phyloP scores from a whole-genome alignment of 2,113 vertebrate genomes.

The Pampusana beccarii region DNA sequence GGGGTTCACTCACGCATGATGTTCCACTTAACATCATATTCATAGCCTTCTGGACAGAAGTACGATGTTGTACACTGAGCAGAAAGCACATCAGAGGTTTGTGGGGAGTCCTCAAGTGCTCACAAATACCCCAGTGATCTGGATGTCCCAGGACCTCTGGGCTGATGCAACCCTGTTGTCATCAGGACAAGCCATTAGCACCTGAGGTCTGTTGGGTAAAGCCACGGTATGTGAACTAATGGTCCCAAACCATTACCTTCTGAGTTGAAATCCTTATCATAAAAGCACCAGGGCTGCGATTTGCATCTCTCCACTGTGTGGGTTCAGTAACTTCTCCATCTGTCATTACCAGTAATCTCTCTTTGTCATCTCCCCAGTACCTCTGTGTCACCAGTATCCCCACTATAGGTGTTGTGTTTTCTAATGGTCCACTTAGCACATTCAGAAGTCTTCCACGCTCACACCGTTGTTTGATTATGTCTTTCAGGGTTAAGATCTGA shows the following conservation, averaged over 20 bases:
- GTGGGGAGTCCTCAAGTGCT: neutral
- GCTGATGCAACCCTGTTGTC: neutral
- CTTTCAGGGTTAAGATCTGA: conserved; percentile 45
- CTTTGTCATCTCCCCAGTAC: neutral
- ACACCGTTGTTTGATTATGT: conserved; percentile 24
- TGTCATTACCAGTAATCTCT: conserved; percentile 5
- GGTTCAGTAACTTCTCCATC: conserved; percentile 1
- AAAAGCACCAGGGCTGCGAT: neutral
- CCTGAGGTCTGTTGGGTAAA: neutral
- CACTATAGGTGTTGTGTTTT: conserved; percentile 22
- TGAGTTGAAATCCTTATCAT: neutral
- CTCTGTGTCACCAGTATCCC: neutral
- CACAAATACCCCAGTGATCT: neutral
- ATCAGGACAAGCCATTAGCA: neutral
- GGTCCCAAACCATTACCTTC: conserved; percentile 13
- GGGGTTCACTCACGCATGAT: neutral
- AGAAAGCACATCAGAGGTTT: neutral
- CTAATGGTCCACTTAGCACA: conserved; percentile 46
- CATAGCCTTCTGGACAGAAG: neutral
- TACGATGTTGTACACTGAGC: rapidly evolving
- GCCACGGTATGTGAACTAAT: conserved; percentile 13
- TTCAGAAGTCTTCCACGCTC: conserved; percentile 10
- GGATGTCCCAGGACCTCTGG: rapidly evolving
- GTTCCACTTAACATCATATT: neutral
- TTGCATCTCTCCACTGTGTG: neutral